These are phyloP conservation scores for Scartelaos histophorus DNA, from an alignment of 2,113 vertebrate species.

Conservation along the genomic window DNA sequence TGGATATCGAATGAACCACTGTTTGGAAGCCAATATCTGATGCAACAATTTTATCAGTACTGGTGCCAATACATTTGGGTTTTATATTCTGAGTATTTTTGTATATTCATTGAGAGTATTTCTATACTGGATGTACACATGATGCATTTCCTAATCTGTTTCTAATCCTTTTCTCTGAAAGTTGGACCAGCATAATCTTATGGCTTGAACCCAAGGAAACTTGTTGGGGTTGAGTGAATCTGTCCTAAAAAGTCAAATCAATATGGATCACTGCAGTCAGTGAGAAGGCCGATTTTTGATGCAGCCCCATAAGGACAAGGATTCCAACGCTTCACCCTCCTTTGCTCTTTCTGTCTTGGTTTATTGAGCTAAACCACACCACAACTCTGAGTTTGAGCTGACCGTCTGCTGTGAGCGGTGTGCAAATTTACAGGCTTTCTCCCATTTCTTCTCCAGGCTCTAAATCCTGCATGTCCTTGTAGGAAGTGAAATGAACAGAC, in stretches of 20 bases:
- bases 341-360: not conserved
- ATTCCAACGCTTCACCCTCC: not conserved
- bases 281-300: not conserved
- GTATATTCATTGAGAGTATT: not conserved
- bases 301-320: not conserved
- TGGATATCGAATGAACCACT: too few relatives aligned
- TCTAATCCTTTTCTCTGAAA: not conserved
- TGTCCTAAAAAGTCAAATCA: not conserved
- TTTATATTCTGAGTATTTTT: not conserved
- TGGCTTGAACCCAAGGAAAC: not conserved
- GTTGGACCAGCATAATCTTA: not conserved
- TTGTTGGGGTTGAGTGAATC: not conserved
- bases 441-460: conserved; percentile 22
- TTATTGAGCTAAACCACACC: not conserved
- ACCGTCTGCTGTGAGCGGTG: conserved; percentile 7
- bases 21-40: too few relatives aligned
- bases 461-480: conserved; percentile 32
- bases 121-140: not conserved
- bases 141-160: not conserved
- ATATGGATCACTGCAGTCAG: not conserved
- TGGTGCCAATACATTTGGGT: not conserved
- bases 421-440: conserved; percentile 6
- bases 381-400: conserved; percentile 7
- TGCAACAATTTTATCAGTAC: too few relatives aligned
- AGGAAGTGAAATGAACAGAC: conserved; percentile 50